Base-by-base conservation (phyloP, 2,888 invertebrate genomes). In the Limnephilus auricula region DNA sequence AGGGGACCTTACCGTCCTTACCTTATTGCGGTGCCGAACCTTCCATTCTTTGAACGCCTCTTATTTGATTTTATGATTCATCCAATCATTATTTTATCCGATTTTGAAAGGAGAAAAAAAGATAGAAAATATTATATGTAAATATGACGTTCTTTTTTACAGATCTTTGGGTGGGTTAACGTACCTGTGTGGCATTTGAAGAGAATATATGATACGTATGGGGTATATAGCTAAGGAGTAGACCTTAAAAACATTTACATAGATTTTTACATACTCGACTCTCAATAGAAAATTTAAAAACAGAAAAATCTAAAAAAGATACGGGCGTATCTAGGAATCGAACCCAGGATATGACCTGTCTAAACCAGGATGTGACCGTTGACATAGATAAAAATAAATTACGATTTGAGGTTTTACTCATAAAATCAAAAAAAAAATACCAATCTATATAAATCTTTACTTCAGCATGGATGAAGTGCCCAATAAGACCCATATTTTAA, bases 11-110 rank as follows among this genome's bases (percentile, higher is more conserved):
- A 86, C 79, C 85, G 25, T 37, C 15, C n/a, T n/a, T 65, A 9
- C 25, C n/a, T 65, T 65, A 65, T 65, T n/a, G 65, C 65, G 65
- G 5, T 65, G 65, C 65, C 25, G 25, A n/a, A 65, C 65, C n/a
- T 65, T 65, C 25, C 9, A 65, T 65, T 65, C 9, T 50, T 50
- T 50, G 25, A 9, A 85, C 45, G 25, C 10, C 40, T 40, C 30
- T 34, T 85, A 30, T 85, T 85, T 85, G 85, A 85, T 85, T 85
- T 40, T n/a, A 6, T 45, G 40, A 85, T 40, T 85, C 40, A 12
- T 85, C 85, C 85, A 30, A 88, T 88, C 25, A 37, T 78, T 31
- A 34, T 84, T 84, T n/a, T n/a, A n/a, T 65, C 37, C 87, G 31
- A 15, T 65, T 78, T 78, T 45, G 45, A 15, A 37, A 31, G 40